Percentiles rank a stretch among this genome's conserved stretches.
Conservation (phyloP, 2,888 invertebrate genomes). For the Macaria liturata region DNA sequence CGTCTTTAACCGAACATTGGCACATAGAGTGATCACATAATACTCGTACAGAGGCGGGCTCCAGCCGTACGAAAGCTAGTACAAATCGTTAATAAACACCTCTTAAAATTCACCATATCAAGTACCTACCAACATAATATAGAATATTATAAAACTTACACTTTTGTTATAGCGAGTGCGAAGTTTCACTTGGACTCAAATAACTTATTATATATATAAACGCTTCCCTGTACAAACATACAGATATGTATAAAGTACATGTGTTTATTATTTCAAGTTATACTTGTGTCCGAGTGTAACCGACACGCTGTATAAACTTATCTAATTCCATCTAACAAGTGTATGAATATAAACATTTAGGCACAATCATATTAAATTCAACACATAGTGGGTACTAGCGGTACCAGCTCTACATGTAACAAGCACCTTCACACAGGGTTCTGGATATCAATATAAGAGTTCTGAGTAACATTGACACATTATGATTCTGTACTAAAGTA, state of each 20-base stretch:
- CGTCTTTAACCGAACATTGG: slow-evolving; percentile 74
- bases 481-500: too few species aligned
- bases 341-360: slow-evolving; percentile 69
- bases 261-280: too few species aligned
- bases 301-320: slow-evolving; percentile 28
- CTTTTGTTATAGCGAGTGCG: slow-evolving; percentile 14
- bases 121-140: slow-evolving; percentile 59
- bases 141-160: slow-evolving; percentile 67
- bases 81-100: slow-evolving; percentile 41
- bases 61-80: slow-evolving; percentile 58
- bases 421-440: slow-evolving; percentile 40
- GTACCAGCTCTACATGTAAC: slow-evolving; percentile 39
- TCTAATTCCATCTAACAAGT: slow-evolving; percentile 57
- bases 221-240: too few species aligned
- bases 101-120: slow-evolving; percentile 54
- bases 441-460: too few species aligned
- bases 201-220: too few species aligned
- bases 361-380: slow-evolving; percentile 68
- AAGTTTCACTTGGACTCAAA: too few species aligned
- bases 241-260: too few species aligned
- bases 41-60: slow-evolving; percentile 56
- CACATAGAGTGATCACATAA: slow-evolving; percentile 76
- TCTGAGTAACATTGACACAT: too few species aligned
- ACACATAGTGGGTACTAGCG: slow-evolving; percentile 54
- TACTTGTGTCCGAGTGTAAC: neutral